These are phyloP conservation scores for Drepanosiphum platanoidis DNA, from an alignment of 2,888 invertebrate genomes.

Conservation along the genomic window DNA sequence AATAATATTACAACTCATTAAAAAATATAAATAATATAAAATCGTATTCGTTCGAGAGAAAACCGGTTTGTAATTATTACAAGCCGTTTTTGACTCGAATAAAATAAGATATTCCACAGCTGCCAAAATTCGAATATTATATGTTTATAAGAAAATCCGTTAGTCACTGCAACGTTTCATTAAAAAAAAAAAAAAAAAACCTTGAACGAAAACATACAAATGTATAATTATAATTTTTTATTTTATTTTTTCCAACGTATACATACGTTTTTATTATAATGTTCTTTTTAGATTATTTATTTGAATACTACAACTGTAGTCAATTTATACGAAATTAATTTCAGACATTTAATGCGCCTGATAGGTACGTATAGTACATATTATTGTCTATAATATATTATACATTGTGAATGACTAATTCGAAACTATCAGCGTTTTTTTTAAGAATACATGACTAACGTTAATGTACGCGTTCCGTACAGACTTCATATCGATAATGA, in stretches of 20 bases:
- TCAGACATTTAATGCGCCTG: not conserved
- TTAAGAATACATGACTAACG: not conserved
- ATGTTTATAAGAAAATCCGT: slow-evolving; percentile 29
- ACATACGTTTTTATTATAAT: not conserved
- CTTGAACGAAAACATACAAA: slow-evolving; percentile 37
- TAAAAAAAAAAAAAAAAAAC: slow-evolving; percentile 38
- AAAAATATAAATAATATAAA: not conserved
- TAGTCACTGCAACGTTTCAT: slow-evolving; percentile 35
- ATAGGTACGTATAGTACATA: not conserved
- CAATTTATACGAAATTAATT: slow-evolving; percentile 4
- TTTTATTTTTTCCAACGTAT: not conserved
- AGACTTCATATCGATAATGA: no score
- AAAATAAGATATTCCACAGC: slow-evolving; percentile 33
- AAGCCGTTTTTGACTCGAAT: not conserved
- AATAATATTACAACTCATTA: not conserved
- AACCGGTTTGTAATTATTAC: slow-evolving; percentile 34
- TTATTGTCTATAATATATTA: not conserved
- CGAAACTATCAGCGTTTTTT: not conserved
- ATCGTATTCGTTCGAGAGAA: not conserved
- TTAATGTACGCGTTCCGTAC: not conserved
- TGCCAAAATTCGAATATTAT: slow-evolving; percentile 15
- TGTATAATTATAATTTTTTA: slow-evolving; percentile 42
- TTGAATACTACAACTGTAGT: not conserved
- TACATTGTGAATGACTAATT: not conserved
- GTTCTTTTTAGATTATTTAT: not conserved